phyloP scores from a whole-genome alignment of 2,888 invertebrate genomes.

The Synergus japonicus region DNA sequence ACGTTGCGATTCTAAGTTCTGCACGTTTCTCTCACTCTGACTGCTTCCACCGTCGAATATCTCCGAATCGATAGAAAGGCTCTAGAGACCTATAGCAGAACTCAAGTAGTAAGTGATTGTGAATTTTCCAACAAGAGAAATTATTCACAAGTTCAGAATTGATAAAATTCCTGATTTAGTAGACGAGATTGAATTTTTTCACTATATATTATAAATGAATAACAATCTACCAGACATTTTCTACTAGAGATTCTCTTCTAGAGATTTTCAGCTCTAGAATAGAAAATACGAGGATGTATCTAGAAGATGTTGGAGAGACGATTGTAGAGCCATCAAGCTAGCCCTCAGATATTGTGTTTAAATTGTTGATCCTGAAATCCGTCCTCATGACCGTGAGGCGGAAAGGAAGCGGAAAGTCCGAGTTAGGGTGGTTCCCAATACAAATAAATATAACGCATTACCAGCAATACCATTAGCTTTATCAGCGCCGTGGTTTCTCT shows the following conservation, averaged over 20 bases:
- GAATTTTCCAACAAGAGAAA: slow-evolving; percentile 30
- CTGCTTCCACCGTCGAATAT: slow-evolving; percentile 1
- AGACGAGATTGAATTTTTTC: neutral
- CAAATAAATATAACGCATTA: slow-evolving; percentile 62
- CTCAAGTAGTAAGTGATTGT: slow-evolving; percentile 38
- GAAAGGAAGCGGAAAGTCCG: neutral
- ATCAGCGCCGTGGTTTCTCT: slow-evolving; percentile 54
- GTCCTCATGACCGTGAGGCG: neutral
- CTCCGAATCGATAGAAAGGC: slow-evolving; percentile 4
- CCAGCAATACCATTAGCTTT: slow-evolving; percentile 62
- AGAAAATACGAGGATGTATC: neutral
- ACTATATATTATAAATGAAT: neutral
- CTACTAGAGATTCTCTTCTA: no score
- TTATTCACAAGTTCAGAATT: slow-evolving; percentile 20
- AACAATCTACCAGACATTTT: neutral
- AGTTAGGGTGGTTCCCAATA: slow-evolving; percentile 45
- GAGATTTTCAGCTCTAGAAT: no score
- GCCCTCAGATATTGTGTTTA: neutral
- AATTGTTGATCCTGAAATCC: neutral
- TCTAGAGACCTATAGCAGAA: slow-evolving; percentile 30
- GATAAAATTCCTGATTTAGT: neutral
- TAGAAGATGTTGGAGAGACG: neutral
- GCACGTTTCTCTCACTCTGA: slow-evolving; percentile 32
- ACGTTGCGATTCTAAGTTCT: slow-evolving; percentile 32
- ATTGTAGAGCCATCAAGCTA: neutral